phyloP scores from a whole-genome alignment of 35 echinoderm and acorn worm species.

The Apostichopus parvimensis region DNA sequence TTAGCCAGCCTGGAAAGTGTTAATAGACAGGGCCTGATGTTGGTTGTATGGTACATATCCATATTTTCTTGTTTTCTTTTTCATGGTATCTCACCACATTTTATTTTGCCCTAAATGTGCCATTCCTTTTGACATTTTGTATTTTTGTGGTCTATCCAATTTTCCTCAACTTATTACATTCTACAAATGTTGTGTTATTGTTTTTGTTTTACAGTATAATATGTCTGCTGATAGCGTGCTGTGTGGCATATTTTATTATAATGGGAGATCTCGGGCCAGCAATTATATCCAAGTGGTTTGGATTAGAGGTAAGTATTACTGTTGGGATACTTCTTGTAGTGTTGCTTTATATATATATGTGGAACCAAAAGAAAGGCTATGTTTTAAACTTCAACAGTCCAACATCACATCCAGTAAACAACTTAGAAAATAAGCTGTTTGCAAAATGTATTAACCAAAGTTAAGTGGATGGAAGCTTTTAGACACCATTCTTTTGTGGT shows the following conservation, averaged over 20 bases:
- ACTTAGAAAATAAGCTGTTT: neutral
- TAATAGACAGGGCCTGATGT: too few species aligned
- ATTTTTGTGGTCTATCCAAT: too few species aligned
- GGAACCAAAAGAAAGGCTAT: neutral
- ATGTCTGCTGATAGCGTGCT: slow-evolving; percentile 76
- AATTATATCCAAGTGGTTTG: slow-evolving; percentile 86
- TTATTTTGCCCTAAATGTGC: too few species aligned
- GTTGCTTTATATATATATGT: neutral
- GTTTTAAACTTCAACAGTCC: neutral
- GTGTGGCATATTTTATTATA: slow-evolving; percentile 90
- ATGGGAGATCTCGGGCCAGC: slow-evolving; percentile 91
- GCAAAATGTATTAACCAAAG: neutral
- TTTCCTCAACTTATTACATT: too few species aligned
- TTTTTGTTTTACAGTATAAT: slow-evolving; percentile 81
- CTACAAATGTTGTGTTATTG: neutral
- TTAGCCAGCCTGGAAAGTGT: too few species aligned
- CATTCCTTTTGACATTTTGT: too few species aligned
- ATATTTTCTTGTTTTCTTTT: neutral
- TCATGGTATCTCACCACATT: too few species aligned
- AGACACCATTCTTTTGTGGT: neutral
- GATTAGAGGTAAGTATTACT: slow-evolving; percentile 65
- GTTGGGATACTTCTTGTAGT: too few species aligned
- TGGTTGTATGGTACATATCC: too few species aligned
- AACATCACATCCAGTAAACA: neutral
- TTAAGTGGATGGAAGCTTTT: neutral